These are phyloP conservation scores for Cricetomys ansorgei DNA, from an alignment of 2,113 vertebrate genomes.

Conservation along the genomic window DNA sequence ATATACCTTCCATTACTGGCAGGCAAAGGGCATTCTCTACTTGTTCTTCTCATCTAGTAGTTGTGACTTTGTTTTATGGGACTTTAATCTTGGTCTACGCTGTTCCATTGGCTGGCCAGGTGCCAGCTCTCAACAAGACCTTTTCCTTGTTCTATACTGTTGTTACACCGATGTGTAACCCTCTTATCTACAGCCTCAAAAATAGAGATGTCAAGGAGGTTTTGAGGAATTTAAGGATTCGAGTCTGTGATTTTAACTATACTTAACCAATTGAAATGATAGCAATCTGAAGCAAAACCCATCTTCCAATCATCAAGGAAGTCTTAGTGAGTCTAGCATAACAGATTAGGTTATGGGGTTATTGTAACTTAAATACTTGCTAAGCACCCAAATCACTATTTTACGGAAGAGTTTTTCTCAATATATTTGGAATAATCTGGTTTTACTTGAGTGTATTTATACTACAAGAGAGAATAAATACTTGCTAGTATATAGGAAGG, in stretches of 20 bases:
- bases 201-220: conserved; percentile 64
- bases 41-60: conserved; percentile 56
- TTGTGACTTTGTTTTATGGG: conserved; percentile 66
- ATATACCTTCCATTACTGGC: conserved; percentile 16
- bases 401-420: neutral
- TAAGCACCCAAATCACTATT: conserved; percentile 22
- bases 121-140: conserved; percentile 10
- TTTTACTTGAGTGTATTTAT: conserved; percentile 8
- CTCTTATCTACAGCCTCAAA: conserved; percentile 56
- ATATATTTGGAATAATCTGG: neutral
- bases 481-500: neutral
- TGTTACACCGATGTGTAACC: conserved; percentile 29
- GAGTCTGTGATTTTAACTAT: neutral
- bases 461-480: neutral
- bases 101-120: neutral
- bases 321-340: neutral
- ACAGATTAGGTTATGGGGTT: neutral
- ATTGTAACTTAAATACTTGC: conserved; percentile 14
- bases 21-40: conserved; percentile 66
- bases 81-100: conserved; percentile 55
- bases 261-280: neutral
- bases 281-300: neutral
- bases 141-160: conserved; percentile 57
- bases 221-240: conserved; percentile 45
- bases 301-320: neutral